Conservation (phyloP, 2,888 invertebrate species). For the Hermaeophaga mercurialis region DNA sequence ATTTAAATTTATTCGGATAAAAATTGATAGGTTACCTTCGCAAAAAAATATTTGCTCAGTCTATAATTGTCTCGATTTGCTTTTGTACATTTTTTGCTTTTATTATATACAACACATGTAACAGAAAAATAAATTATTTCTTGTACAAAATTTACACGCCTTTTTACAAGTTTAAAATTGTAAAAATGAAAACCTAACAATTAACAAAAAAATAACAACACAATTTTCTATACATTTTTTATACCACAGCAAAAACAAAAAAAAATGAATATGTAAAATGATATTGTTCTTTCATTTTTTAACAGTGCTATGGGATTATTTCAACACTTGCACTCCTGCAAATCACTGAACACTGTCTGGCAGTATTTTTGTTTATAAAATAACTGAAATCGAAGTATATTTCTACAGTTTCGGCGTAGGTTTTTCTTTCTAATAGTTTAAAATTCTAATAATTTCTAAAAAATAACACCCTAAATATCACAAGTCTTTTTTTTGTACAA, state of each 20-base stretch:
- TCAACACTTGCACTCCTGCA: conserved; percentile 27
- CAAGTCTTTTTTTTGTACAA: conserved; percentile 47
- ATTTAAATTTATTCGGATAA: conserved; percentile 6
- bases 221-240: conserved; percentile 18
- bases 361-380: conserved; percentile 33
- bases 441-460: conserved; percentile 33
- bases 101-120: conserved; percentile 34
- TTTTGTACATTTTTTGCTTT: conserved; percentile 41
- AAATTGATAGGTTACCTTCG: conserved; percentile 39
- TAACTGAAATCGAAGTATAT: conserved; percentile 14
- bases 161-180: conserved; percentile 42
- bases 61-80: conserved; percentile 44
- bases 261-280: background rate
- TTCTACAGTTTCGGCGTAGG: conserved; percentile 33
- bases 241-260: background rate
- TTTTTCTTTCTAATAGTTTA: conserved; percentile 19
- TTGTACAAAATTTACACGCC: conserved; percentile 46
- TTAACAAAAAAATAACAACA: conserved; percentile 39
- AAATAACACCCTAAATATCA: conserved; percentile 49
- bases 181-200: conserved; percentile 40
- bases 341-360: conserved; percentile 44
- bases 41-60: conserved; percentile 46
- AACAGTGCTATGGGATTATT: background rate
- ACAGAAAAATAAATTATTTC: conserved; percentile 44
- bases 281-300: background rate